Evolutionary conservation across 2,797 vertebrate genomes (phyloP).

Genomic region (Mormyrops attenuatus): DNA sequence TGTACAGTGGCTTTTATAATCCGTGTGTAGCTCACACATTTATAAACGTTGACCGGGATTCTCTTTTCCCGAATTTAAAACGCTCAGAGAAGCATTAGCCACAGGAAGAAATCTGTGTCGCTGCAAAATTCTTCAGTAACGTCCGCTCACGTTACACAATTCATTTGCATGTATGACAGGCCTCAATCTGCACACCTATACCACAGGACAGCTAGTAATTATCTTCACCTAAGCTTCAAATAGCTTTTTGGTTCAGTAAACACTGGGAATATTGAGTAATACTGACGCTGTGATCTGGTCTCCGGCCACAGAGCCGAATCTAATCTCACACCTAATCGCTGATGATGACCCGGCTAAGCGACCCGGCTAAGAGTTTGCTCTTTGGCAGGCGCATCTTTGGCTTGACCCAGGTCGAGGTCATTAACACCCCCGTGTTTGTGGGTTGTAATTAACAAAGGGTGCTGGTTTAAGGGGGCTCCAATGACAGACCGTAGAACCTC

Average conservation of each 20-base stretch:
- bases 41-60: background rate
- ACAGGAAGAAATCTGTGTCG: background rate
- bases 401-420: background rate
- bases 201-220: conserved; percentile 13
- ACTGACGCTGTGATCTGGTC: background rate
- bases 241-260: conserved; percentile 3
- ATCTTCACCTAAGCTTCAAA: conserved; percentile 1
- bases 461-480: background rate
- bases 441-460: background rate
- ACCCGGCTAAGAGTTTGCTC: background rate
- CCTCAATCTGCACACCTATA: conserved; percentile 9
- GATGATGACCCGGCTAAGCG: background rate
- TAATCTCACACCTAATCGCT: background rate
- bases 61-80: background rate
- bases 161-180: background rate
- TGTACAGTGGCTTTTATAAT: background rate
- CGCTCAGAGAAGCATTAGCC: background rate
- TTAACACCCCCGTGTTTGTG: background rate
- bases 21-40: too few species aligned
- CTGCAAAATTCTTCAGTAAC: background rate
- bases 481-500: background rate
- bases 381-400: background rate
- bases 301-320: background rate
- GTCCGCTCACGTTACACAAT: background rate
- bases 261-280: background rate